These are phyloP conservation scores for Marronus borbonicus DNA, from an alignment of 2,888 invertebrate species.

Conservation along the genomic window DNA sequence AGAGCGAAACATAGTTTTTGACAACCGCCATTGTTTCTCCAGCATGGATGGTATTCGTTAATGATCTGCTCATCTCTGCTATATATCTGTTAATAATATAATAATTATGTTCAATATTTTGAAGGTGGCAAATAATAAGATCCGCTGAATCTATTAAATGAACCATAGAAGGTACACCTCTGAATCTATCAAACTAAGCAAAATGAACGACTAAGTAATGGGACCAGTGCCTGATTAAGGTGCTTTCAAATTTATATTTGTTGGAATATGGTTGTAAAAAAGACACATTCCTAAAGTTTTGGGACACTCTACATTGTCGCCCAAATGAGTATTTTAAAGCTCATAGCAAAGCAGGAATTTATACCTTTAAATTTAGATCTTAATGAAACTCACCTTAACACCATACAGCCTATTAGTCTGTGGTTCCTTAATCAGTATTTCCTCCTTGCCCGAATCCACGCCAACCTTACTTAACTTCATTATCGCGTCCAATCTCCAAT, in stretches of 20 bases:
- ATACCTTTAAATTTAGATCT: neutral
- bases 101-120: too few species aligned
- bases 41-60: conserved; percentile 84
- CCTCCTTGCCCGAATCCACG: conserved; percentile 83
- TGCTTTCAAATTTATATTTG: too few species aligned
- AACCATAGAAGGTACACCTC: too few species aligned
- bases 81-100: conserved; percentile 74
- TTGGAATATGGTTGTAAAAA: too few species aligned
- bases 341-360: neutral
- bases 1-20: conserved; percentile 96
- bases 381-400: conserved; percentile 77
- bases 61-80: conserved; percentile 83
- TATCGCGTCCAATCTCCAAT: conserved; percentile 97
- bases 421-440: conserved; percentile 89
- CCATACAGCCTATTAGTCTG: conserved; percentile 93
- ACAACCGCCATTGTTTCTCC: conserved; percentile 89
- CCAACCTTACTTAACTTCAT: conserved; percentile 90
- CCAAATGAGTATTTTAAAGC: too few species aligned
- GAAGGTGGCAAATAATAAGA: too few species aligned
- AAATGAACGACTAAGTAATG: too few species aligned
- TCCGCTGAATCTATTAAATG: too few species aligned
- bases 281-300: too few species aligned
- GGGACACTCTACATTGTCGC: too few species aligned
- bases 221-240: too few species aligned
- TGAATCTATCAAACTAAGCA: too few species aligned